These are phyloP conservation scores for Symphodus melops DNA, from an alignment of 2,113 vertebrate species.

Conservation along the genomic window DNA sequence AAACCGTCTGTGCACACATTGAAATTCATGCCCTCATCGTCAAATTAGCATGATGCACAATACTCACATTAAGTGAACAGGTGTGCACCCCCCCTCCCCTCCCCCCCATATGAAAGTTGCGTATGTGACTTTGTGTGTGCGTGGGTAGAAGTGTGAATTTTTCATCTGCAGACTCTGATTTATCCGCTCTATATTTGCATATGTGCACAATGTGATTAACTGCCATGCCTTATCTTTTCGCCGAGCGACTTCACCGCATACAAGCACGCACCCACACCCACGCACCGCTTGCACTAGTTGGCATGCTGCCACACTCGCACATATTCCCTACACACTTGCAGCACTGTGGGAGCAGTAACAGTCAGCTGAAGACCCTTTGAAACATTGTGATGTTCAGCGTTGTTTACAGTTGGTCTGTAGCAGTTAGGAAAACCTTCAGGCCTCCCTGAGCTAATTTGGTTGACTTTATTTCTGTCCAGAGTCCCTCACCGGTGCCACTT, in stretches of 20 bases:
- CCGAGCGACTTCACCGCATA: constrained; percentile 36
- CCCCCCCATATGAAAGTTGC: constrained; percentile 33
- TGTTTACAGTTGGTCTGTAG: constrained; percentile 39
- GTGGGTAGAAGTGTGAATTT: constrained; percentile 44
- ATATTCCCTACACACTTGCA: constrained; percentile 11
- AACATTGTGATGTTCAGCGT: constrained; percentile 37
- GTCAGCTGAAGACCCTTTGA: constrained; percentile 39
- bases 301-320: neutral
- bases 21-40: neutral
- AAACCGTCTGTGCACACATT: neutral
- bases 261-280: constrained; percentile 2
- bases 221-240: constrained; percentile 62
- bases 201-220: constrained; percentile 72
- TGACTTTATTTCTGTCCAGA: constrained; percentile 59
- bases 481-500: constrained; percentile 33
- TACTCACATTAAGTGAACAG: constrained; percentile 35
- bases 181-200: constrained; percentile 69
- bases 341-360: constrained; percentile 22
- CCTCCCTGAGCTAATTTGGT: constrained; percentile 48
- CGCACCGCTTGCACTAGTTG: neutral
- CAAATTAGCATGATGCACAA: constrained; percentile 11
- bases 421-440: constrained; percentile 48
- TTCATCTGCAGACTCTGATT: constrained; percentile 61
- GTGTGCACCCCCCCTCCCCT: neutral
- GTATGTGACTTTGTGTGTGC: neutral